These are phyloP conservation scores for Onychostruthus taczanowskii DNA, from an alignment of 2,113 vertebrate genomes.

Conservation along the genomic window DNA sequence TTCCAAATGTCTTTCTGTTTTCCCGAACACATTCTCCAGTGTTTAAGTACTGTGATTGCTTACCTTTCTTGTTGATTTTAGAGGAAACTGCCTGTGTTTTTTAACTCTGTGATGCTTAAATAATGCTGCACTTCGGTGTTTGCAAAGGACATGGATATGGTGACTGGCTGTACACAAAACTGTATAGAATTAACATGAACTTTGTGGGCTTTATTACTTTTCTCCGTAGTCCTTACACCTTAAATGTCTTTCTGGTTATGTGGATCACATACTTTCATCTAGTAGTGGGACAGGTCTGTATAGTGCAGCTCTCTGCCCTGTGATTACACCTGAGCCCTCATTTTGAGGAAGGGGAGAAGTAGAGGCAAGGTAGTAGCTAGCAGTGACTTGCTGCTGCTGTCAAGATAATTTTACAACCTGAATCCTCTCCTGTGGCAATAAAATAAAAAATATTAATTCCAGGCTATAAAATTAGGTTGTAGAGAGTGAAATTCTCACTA, in stretches of 20 bases:
- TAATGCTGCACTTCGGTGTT: background rate
- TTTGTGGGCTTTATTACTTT: background rate
- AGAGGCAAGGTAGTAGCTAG: background rate
- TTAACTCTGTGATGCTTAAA: background rate
- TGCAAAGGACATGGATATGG: background rate
- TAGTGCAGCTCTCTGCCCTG: background rate
- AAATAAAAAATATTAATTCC: background rate
- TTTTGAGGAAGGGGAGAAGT: background rate
- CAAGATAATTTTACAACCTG: background rate
- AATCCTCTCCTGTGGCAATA: background rate
- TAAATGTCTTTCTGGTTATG: background rate
- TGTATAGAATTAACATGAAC: background rate
- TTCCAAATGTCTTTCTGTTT: background rate
- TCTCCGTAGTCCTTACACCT: background rate
- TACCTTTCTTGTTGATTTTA: background rate
- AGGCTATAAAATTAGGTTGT: background rate
- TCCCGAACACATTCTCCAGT: background rate
- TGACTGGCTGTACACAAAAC: background rate
- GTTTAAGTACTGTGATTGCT: background rate
- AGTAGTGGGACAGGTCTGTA: background rate
- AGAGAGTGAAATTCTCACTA: background rate
- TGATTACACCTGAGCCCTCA: background rate
- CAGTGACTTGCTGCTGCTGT: background rate
- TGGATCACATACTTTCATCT: background rate
- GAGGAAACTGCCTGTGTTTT: background rate